Conservation (phyloP, 2,113 vertebrate genomes). For the Nanger granti region DNA sequence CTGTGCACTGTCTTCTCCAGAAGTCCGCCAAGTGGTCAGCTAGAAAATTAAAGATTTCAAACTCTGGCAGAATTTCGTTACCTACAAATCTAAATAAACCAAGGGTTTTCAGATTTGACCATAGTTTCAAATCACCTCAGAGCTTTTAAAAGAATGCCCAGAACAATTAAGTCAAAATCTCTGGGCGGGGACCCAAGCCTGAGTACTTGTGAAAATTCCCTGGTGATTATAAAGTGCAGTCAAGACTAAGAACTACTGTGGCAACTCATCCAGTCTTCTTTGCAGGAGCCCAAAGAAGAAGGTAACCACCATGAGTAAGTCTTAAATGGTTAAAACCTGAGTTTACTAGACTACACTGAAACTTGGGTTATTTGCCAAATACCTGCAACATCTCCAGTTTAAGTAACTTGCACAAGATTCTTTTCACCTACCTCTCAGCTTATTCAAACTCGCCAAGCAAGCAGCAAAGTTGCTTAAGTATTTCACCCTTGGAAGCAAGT, state of each 20-base stretch:
- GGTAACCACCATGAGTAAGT: not conserved
- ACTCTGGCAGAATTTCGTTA: not conserved
- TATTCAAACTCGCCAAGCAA: not conserved
- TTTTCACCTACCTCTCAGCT: not conserved
- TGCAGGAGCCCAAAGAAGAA: not conserved
- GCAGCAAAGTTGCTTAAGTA: not conserved
- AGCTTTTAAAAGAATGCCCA: not conserved
- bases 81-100: not conserved
- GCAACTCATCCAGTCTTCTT: not conserved
- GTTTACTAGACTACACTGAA: not conserved
- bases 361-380: conserved; percentile 15
- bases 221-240: not conserved
- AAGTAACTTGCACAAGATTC: not conserved
- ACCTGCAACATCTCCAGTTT: not conserved
- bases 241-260: not conserved
- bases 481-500: not conserved
- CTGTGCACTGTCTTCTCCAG: not conserved
- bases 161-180: not conserved
- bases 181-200: not conserved
- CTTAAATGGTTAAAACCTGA: not conserved
- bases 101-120: not conserved
- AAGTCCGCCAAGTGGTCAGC: not conserved
- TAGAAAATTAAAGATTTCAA: not conserved
- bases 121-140: not conserved
- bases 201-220: not conserved